These are phyloP conservation scores for Diplogasteroides magnus DNA, from an alignment of 1,140 invertebrate species.

Conservation along the genomic window DNA sequence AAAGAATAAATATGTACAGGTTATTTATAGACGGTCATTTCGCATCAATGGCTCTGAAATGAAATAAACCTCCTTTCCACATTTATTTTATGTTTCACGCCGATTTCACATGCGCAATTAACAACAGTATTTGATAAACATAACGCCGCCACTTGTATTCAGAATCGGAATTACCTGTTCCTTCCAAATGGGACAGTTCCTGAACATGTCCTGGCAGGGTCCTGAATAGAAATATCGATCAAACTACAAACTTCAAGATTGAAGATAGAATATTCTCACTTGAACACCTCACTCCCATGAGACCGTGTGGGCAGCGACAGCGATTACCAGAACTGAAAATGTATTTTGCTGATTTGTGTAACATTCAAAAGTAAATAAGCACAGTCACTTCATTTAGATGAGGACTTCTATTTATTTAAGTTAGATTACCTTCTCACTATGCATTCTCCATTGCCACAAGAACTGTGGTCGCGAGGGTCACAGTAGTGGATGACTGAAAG, in stretches of 20 bases:
- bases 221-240: conserved; percentile 30
- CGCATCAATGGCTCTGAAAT: neutral
- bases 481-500: conserved; percentile 36
- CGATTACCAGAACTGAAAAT: conserved; percentile 34
- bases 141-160: too few species aligned
- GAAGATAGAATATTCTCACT: conserved; percentile 23
- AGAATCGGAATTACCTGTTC: conserved; percentile 18
- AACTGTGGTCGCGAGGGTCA: conserved; percentile 16
- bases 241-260: neutral
- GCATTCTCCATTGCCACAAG: conserved; percentile 21
- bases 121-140: too few species aligned
- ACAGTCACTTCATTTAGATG: too few species aligned
- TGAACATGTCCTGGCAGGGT: conserved; percentile 51
- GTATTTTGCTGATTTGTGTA: neutral
- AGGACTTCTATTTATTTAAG: too few species aligned
- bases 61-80: neutral
- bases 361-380: neutral
- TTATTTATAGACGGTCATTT: neutral
- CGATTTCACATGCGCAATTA: too few species aligned
- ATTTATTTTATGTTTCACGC: too few species aligned
- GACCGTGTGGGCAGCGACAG: conserved; percentile 40
- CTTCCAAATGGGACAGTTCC: conserved; percentile 41
- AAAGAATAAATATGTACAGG: neutral
- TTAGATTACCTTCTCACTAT: neutral
- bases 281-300: conserved; percentile 40